Conservation (phyloP, 2,888 invertebrate species). For the Tetragnatha montana region DNA sequence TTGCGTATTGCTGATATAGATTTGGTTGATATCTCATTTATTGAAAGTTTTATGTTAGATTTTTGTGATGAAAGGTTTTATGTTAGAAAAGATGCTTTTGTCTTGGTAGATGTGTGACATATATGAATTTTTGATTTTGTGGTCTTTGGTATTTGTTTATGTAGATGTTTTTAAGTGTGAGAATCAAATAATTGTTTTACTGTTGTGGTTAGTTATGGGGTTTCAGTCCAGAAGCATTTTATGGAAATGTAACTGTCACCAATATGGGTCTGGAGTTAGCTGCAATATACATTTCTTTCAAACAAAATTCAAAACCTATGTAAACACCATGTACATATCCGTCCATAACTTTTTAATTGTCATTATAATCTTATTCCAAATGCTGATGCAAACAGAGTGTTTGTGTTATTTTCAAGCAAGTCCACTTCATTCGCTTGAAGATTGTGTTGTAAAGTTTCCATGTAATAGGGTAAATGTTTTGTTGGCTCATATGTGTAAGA, state of each 20-base stretch:
- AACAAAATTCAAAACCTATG: constrained; percentile 9
- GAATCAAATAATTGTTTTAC: background rate
- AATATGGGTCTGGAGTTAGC: constrained; percentile 57
- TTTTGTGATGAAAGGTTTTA: background rate
- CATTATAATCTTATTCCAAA: constrained; percentile 2
- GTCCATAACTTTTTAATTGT: constrained; percentile 39
- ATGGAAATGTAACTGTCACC: constrained; percentile 39
- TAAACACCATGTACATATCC: constrained; percentile 41
- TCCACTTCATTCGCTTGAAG: background rate
- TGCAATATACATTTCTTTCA: constrained; percentile 21
- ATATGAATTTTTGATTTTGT: constrained; percentile 5
- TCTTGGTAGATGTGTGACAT: background rate
- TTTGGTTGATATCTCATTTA: too few relatives aligned
- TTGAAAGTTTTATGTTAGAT: too few relatives aligned
- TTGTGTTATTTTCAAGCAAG: background rate
- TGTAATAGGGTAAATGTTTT: constrained; percentile 26
- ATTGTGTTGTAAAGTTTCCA: constrained; percentile 4
- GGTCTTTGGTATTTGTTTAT: constrained; percentile 3
- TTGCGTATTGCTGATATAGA: too few relatives aligned
- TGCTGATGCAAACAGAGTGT: background rate
- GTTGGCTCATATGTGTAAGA: constrained; percentile 56
- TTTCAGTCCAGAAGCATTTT: too few relatives aligned
- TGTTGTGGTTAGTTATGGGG: background rate
- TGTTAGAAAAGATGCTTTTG: constrained; percentile 17
- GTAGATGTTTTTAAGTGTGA: background rate